Base-by-base conservation (phyloP, 2,797 vertebrate genomes). In the Sarcoramphus papa region DNA sequence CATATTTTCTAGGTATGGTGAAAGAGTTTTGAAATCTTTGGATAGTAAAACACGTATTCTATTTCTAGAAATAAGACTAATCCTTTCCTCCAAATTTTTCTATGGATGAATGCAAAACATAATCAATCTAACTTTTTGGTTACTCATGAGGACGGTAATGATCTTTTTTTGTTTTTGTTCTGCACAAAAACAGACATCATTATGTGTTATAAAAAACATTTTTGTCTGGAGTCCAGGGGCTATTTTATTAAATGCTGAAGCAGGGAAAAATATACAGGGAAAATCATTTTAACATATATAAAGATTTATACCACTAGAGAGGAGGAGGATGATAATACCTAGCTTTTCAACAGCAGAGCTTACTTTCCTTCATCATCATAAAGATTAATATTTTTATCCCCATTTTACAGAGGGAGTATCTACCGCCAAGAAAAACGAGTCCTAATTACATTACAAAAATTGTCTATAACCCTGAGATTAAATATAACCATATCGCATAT, bases 21-120 rank as follows among this genome's bases (percentile, higher is more conserved):
- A 81, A 78, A 50, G 56, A 85, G 35, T 77, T 90, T 72, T 53
- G 22, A 86, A 92, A 74, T 10, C 21, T 90, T 59, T 73, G n/a
- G n/a, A 22, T n/a, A 25, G 17, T 37, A 67, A 83, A 92, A n/a
- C 7, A 30, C 16, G 22, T 4, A 35, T 84, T 96, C 85, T 53
- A 35, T 84, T 93, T 90, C 63, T 57, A 91, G 77, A 94, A 94
- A 79, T n/a, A 53, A 73, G 16, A 30, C 20, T 88, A 76, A 77
- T 43, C 1, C 12, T 88, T 84, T 73, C 37, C 31, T 95, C 88
- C 77, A 96, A 78, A 17, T 73, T 92, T 81, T 70, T 82, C n/a
- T 93, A 35, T 78, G 75, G 88, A 87, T 91, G 84, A 94, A 91
- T 47, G 57, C 73, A 87, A 94, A 93, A 90, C 5, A 40, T 81